Evolutionary conservation across 2,113 vertebrate species (phyloP), one percentile per base, ranked within the genome.

Genomic region (Limnothrissa miodon): DNA sequence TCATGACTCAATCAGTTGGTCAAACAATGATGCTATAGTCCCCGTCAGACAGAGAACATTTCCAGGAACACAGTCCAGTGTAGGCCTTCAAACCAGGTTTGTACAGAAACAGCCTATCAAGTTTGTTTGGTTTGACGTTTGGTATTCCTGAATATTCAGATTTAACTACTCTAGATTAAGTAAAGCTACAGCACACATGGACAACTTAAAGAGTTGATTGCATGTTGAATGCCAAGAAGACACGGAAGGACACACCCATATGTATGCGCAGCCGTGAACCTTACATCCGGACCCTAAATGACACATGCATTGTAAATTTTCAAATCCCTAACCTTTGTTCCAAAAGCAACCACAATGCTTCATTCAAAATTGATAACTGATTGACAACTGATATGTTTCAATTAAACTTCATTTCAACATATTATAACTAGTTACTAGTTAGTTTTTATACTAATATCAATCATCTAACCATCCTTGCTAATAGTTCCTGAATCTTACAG

Each of bases 261-360:
- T 21, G 11, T 36, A 4, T 11, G 21, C 0, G 19, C 4, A 74
- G 13, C 66, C 66, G 29, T 74, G 15, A 13, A 4, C 1, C 25
- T 74, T 33, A 70, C 1, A 11, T 25, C 59, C 59, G 25, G 7
- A 11, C 59, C 46, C 59, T 25, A 66, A 66, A 66, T 66, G 62
- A 66, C 62, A 29, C 62, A 70, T 23, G 56, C 3, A 56, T 45
- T 33, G 53, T 83, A 81, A 86, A 84, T 45, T 29, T 84, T 78
- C 13, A 84, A 59, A 86, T 7, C 62, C 62, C 36, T 19, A 82
- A 86, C 81, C 79, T 81, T 88, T 86, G 74, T 9, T 62, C 82
- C 45, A 29, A 51, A 10, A 80, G 29, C 80, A n/a, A 33, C 44
- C 62, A 21, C 66, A 74, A 36, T 17, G 66, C 17, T 33, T 74